Base-by-base conservation (phyloP, 2,113 vertebrate genomes). In the Zootoca vivipara region DNA sequence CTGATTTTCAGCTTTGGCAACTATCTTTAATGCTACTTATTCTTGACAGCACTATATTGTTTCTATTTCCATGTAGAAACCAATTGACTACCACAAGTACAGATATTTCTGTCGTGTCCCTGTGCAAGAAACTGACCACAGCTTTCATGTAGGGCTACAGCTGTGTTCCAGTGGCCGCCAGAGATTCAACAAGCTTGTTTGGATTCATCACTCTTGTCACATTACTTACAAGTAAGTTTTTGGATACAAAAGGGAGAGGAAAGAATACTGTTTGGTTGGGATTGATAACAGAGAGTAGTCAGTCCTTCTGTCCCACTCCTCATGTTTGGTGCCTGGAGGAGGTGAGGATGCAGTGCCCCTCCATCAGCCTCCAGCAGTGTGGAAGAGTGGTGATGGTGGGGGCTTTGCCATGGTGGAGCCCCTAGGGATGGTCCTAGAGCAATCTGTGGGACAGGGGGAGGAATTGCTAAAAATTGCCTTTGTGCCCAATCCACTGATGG, bases 141-240 rank as follows among this genome's bases (percentile, higher is more conserved):
- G 94, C 93, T 99, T 99, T 92, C 98, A 99, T 42, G 97, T 99
- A 89, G 99, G 98, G 84, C 96, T 99, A 0, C 98, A 98, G 93
- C 92, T 99, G 93, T 97, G 97, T 97, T 98, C 98, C 92, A 98
- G 98, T 96, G 98, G 98, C 94, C 98, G 97, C 80, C 98, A 99
- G 95, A 97, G 95, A 74, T 99, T 98, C 95, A 99, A 97, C 95
- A 99, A 99, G 93, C 98, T 99, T 70, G 96, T 97, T 85, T 99
- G 99, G 99, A 97, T 99, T 94, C 99, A 99, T 96, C 99, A 99
- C 94, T 99, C 99, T 90, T 99, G 98, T 96, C 98, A 99, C 91
- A 97, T 98, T 91, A 98, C 97, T 56, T 98, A 98, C 96, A 99
- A 96, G 99, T 99, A 94, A 95, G 97, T 92, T 86, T 85, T 3